Conservation (phyloP, 2,797 vertebrate species). For the Pseudochirops cupreus region DNA sequence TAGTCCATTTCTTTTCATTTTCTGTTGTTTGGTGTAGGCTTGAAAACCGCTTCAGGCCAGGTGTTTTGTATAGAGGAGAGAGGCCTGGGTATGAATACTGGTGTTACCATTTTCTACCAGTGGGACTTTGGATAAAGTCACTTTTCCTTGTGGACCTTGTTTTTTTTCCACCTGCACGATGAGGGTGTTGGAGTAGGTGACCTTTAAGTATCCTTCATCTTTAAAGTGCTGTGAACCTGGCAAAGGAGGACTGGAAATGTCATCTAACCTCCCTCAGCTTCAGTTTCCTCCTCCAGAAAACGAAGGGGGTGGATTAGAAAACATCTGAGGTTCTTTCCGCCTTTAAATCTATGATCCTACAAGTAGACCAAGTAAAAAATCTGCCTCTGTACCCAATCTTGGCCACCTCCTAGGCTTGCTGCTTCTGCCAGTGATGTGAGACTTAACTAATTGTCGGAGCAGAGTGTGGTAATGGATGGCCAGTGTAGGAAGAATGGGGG, state of each 20-base stretch:
- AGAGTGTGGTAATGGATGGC: not conserved
- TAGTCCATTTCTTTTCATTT: constrained; percentile 1
- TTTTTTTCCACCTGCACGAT: not conserved
- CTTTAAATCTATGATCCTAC: not conserved
- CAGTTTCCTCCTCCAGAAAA: not conserved
- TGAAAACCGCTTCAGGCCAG: constrained; percentile 17
- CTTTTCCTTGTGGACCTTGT: not conserved
- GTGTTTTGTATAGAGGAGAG: not conserved
- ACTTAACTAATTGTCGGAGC: not conserved
- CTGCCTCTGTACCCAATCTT: not conserved
- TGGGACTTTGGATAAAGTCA: not conserved
- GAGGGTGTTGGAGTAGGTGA: not conserved
- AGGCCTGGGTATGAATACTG: not conserved
- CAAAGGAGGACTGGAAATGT: not conserved
- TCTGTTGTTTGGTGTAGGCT: not conserved
- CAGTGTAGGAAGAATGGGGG: not conserved
- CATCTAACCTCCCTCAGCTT: not conserved
- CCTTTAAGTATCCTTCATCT: not conserved
- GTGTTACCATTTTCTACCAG: not conserved
- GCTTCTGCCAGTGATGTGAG: not conserved
- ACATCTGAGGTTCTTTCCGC: not conserved
- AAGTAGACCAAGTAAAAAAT: not conserved
- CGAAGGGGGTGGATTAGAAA: not conserved
- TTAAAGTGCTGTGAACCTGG: not conserved
- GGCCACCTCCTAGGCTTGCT: not conserved